A percentile compares a stretch with the other conserved stretches of the same genome.
These are phyloP conservation scores for Gadus macrocephalus DNA, from an alignment of 2,113 vertebrate species.

Conservation along the genomic window DNA sequence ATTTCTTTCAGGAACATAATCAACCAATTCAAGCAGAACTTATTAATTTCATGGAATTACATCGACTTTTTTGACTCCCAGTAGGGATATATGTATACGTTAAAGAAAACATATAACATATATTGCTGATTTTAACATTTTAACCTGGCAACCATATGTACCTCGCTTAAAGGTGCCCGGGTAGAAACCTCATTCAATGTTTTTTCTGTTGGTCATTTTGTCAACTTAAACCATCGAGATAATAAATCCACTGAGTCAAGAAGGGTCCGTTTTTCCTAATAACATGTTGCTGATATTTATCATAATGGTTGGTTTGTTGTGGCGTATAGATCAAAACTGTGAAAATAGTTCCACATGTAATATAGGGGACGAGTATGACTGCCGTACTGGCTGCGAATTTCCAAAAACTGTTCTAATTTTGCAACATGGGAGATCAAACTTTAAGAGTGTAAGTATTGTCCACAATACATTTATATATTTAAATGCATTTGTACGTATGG, in stretches of 20 bases:
- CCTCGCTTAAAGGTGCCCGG: slow-evolving; percentile 17
- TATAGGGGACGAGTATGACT: slow-evolving; percentile 10
- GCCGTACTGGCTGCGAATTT: slow-evolving; percentile 41
- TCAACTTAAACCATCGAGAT: too few relatives aligned
- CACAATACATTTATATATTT: not conserved
- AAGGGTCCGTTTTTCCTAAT: too few relatives aligned
- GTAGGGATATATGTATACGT: too few relatives aligned
- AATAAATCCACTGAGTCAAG: too few relatives aligned
- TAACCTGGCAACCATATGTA: slow-evolving; percentile 48
- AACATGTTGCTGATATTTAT: too few relatives aligned
- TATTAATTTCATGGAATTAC: too few relatives aligned
- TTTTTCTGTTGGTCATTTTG: not conserved
- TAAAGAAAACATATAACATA: too few relatives aligned
- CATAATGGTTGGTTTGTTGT: not conserved
- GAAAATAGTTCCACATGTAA: slow-evolving; percentile 22
- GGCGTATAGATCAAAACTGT: not conserved
- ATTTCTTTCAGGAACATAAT: too few relatives aligned
- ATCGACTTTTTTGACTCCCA: too few relatives aligned
- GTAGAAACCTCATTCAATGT: not conserved
- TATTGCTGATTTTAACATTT: not conserved
- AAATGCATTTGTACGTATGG: not conserved
- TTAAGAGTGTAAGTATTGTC: slow-evolving; percentile 69
- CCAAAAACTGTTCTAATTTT: not conserved
- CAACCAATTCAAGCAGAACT: too few relatives aligned
- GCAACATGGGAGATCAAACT: slow-evolving; percentile 62